Base-by-base conservation (phyloP, 2,113 vertebrate genomes). In the Anthoscopus minutus region DNA sequence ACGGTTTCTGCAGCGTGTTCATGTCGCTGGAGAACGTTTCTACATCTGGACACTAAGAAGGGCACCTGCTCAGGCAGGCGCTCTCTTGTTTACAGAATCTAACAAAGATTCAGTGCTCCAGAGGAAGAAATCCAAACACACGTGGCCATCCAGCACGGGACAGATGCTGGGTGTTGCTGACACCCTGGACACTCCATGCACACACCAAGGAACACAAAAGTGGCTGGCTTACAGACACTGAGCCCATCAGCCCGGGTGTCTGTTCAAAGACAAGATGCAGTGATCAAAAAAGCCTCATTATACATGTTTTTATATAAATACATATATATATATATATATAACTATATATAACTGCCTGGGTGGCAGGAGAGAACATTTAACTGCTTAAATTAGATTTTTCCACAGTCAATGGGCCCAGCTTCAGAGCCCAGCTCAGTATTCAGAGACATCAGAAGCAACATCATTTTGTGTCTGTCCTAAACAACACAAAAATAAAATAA, bases 121-220 rank as follows among this genome's bases (percentile, higher is more conserved):
- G 47, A 56, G 60, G 20, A 42, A 28, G 42, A 66, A 62, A 27
- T 5, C 11, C 3, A 7, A 54, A 28, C 3, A 25, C 22, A 21
- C 0, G 1, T 0, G 24, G 8, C 50, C 51, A 13, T 2, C 10
- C 13, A 24, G 27, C n/a, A 18, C 0, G 1, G 81, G 53, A 30
- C 19, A 30, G 18, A 15, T 3, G 30, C 10, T 0, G 0, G 70
- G 8, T 28, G 4, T 0, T 21, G 25, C 19, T 13, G 45, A 6
- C 30, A 33, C n/a, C 45, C n/a, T 0, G 0, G 4, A 7, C 1
- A 9, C 8, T 15, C 33, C 7, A 15, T 10, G 24, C 48, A 27
- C n/a, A 3, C 27, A 9, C 9, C 17, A 4, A 30, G 50, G 11
- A 14, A 38, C 0, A 12, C 3, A 5, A 21, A 13, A 4, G 44